Percentiles rank a stretch among this genome's conserved stretches.
phyloP scores from a whole-genome alignment of 2,113 vertebrate genomes.

The Peromyscus californicus region DNA sequence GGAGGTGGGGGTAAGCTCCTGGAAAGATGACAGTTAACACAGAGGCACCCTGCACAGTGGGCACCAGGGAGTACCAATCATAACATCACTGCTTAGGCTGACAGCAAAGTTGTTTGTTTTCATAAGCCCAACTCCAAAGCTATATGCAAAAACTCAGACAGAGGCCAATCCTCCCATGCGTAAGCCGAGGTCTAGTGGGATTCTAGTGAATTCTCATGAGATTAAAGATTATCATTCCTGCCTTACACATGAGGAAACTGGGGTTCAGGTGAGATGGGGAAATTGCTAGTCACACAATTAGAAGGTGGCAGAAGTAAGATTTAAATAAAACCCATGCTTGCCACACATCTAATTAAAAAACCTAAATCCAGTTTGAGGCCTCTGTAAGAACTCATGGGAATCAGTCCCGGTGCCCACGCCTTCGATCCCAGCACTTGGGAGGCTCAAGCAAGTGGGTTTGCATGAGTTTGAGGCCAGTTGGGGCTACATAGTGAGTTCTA shows the following conservation, averaged over 20 bases:
- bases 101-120: slow-evolving; percentile 49
- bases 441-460: background rate
- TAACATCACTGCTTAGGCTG: background rate
- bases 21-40: background rate
- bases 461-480: background rate
- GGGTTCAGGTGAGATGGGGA: background rate
- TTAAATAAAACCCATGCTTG: background rate
- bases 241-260: background rate
- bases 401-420: background rate
- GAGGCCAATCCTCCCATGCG: background rate
- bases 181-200: slow-evolving; percentile 4
- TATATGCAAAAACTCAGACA: background rate
- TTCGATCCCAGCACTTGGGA: background rate
- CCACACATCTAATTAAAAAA: background rate
- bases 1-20: background rate
- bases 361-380: background rate
- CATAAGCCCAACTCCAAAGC: background rate
- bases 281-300: slow-evolving; percentile 5
- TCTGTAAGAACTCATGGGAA: background rate
- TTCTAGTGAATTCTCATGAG: background rate
- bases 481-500: background rate
- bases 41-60: background rate
- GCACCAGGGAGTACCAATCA: background rate
- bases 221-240: background rate
- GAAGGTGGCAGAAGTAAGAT: background rate